Base-by-base conservation (phyloP, 1,140 invertebrate species). In the Amyelois transitella region DNA sequence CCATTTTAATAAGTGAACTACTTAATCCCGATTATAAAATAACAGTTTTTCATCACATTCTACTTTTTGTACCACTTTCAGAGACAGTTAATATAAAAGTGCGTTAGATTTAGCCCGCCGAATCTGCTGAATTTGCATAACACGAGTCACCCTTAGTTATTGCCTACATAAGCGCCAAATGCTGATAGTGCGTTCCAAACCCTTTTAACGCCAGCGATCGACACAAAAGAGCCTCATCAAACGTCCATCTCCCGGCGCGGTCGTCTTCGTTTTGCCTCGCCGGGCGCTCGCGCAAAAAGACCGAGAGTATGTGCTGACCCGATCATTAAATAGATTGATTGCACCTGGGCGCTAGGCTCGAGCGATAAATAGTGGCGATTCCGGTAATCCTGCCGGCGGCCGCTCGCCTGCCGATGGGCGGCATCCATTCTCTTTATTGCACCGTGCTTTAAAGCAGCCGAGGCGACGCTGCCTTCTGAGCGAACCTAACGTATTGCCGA, bases 291-390 rank as follows among this genome's bases (percentile, higher is more conserved):
- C 58, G 66, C 69, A 87, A 87, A 87, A 87, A 87, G 80, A 79
- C 60, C 60, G 66, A 85, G 81, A 84, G 77, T 70, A 81, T 75
- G 80, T 84, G 83, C 81, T 87, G 84, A 87, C 84, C 84, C 81
- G 84, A 85, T 87, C 84, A 87, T 87, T 87, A 87, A 87, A 87
- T 77, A 87, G 84, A 87, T 87, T 82, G 84, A 87, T 87, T 74
- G 84, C 79, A 87, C 84, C 84, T 87, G 84, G 80, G 79, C 72
- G 84, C 74, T 78, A 81, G 84, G 80, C 79, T 81, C 70, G 75
- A 75, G 81, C 84, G 81, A 87, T 87, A 87, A 84, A 87, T 87
- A 87, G 84, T 85, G 81, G 81, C 81, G 84, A 85, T 86, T 85
- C 81, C 70, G 75, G 75, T 87, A 87, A 87, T 85, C 83, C 83